Evolutionary conservation across 2,888 invertebrate genomes (phyloP), one percentile per base, ranked within the genome.

Genomic region (Drosophila mimica): DNA sequence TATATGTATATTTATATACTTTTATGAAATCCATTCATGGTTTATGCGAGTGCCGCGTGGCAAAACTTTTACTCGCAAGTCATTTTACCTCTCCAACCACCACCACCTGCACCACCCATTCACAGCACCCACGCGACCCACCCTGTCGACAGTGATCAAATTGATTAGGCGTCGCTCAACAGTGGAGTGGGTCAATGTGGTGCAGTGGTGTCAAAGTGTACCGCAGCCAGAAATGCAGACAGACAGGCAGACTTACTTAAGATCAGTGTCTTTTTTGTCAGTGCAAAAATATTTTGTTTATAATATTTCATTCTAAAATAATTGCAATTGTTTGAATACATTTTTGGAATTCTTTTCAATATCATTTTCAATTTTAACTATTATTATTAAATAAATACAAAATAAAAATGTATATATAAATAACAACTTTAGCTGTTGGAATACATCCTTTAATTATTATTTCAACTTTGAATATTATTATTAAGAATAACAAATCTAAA

Each of bases 51-150:
- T 76, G 78, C 76, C 78, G 78, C 81, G 65, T 80, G 80, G 76
- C 64, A 59, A 70, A 78, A 78, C 59, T 78, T 78, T 78, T 71
- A 65, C 81, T 63, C 43, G 64, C 78, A 80, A 78, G 76, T 78
- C 78, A 78, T 71, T 65, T 70, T 33, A 25, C 20, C 30, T 38
- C 28, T 7, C 15, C 38, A 25, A 13, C 43, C 9, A n/a, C 28
- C 20, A 9, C 28, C 20, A 9, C n/a, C 20, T 36, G 11, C 43
- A 9, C 6, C 62, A 25, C 28, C 40, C 25, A 15, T 36, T 65
- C 43, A 17, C 36, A 17, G 36, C 40, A 53, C 17, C n/a, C n/a
- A 38, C 43, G 46, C 28, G 56, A 56, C 15, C 25, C 20, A 28
- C 54, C 48, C 48, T 60, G 70, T 40, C 53, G 53, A 33, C 70